These are phyloP conservation scores for Macrophya annulata DNA, from an alignment of 2,888 invertebrate genomes.

Conservation along the genomic window DNA sequence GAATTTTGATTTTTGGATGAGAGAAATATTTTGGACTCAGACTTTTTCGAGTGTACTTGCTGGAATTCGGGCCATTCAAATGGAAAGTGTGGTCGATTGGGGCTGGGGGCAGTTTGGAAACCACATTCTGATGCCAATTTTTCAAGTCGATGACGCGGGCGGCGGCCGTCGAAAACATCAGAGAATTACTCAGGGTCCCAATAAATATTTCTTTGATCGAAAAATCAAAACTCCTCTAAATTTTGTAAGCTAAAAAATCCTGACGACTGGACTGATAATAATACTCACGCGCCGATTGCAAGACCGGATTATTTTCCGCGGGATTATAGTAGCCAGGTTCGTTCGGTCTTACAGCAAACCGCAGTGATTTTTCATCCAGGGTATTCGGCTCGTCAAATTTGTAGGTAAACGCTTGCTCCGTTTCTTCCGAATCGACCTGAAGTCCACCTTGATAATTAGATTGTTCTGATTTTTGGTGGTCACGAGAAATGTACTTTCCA, in stretches of 20 bases:
- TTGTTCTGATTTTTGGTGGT: neutral
- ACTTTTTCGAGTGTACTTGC: too few relatives aligned
- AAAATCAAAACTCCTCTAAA: neutral
- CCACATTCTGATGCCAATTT: too few relatives aligned
- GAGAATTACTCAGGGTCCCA: neutral
- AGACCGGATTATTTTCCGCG: slow-evolving; percentile 56
- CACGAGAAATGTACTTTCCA: slow-evolving; percentile 55
- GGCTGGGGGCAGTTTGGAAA: too few relatives aligned
- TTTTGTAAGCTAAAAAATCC: too few relatives aligned
- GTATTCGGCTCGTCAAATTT: slow-evolving; percentile 67
- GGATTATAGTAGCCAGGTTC: slow-evolving; percentile 77
- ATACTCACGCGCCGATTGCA: slow-evolving; percentile 38
- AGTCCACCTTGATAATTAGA: neutral
- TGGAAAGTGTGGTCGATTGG: too few relatives aligned
- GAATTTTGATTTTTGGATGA: too few relatives aligned
- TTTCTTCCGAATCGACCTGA: slow-evolving; percentile 42
- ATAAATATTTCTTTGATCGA: too few relatives aligned
- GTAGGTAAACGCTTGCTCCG: slow-evolving; percentile 72
- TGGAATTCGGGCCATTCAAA: too few relatives aligned
- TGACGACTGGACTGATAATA: neutral
- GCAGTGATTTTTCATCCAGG: slow-evolving; percentile 64
- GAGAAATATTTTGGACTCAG: too few relatives aligned
- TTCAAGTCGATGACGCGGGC: too few relatives aligned
- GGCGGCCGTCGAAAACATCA: neutral
- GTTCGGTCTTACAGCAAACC: slow-evolving; percentile 77